Base-by-base conservation (phyloP, 2,888 invertebrate genomes). In the Plebejus melissa region DNA sequence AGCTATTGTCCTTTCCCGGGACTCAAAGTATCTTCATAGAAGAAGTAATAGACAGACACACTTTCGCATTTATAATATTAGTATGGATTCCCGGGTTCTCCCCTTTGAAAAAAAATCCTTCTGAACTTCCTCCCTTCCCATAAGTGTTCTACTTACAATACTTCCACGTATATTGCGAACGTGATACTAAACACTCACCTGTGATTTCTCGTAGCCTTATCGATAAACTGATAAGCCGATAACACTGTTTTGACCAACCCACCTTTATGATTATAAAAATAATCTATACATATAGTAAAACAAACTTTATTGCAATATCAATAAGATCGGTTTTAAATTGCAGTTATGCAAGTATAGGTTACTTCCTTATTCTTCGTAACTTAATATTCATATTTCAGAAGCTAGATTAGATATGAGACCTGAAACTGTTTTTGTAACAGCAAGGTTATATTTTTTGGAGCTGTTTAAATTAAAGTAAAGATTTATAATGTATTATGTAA, bases 141-240 rank as follows among this genome's bases (percentile, higher is more conserved):
- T 28, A 22, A 28, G 60, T 4, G 60, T 60, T 28, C 11, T 60
- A 60, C 28, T 60, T 9, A 60, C 13, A 65, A 32, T 65, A 65
- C 13, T 32, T 65, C 11, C 32, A 28, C 2, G 38, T 41, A 41
- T 38, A 69, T 69, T 58, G 75, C 41, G 75, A 58, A 72, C 75
- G 75, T 60, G 75, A 75, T 60, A 58, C 50, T 36, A 65, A 5
- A 71, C 41, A 75, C 46, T 46, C 57, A 57, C 38, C 36, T 36
- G 0, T 32, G 32, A 71, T 81, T 82, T 85, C 84, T 82, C 81
- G 82, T 82, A 80, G 77, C 80, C 82, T 84, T 87, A 88, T 87
- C 87, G 82, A 80, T 85, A 84, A 78, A 80, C 81, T 78, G 86
- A 87, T 88, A 84, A 80, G 76, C 69, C 77, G 82, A 85, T 85